A percentile compares a stretch with the other conserved stretches of the same genome.
Conservation (phyloP, 2,113 vertebrate species). For the Eulemur rufifrons region DNA sequence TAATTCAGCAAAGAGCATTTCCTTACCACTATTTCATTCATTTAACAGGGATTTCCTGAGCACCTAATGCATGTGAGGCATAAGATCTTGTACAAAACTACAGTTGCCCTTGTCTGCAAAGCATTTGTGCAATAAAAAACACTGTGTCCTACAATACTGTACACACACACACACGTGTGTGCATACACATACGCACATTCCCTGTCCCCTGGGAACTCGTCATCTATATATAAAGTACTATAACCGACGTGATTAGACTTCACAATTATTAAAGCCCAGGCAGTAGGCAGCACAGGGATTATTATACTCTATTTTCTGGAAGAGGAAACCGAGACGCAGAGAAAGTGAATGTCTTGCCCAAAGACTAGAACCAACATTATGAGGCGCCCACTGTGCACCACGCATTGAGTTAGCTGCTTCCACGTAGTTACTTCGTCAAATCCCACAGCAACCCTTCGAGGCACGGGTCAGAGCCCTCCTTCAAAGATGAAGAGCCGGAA, state of each 20-base stretch:
- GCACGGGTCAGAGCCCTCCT: not conserved
- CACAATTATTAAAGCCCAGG: not conserved
- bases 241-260: not conserved
- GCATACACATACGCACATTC: not conserved
- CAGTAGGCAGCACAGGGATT: not conserved
- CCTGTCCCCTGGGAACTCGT: not conserved
- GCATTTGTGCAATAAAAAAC: not conserved
- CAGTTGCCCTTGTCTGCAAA: not conserved
- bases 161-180: not conserved
- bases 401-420: not conserved
- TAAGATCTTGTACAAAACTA: not conserved
- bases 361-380: not conserved
- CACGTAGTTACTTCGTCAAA: not conserved
- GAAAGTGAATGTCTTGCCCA: not conserved
- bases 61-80: not conserved
- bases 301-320: not conserved
- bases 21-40: not conserved
- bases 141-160: not conserved
- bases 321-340: not conserved
- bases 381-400: not conserved
- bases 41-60: not conserved
- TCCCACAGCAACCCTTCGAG: not conserved
- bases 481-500: not conserved
- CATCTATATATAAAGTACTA: not conserved
- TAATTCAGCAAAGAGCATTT: not conserved